phyloP scores from a whole-genome alignment of 2,888 invertebrate genomes.

The Sinodicranocentrus sp. region DNA sequence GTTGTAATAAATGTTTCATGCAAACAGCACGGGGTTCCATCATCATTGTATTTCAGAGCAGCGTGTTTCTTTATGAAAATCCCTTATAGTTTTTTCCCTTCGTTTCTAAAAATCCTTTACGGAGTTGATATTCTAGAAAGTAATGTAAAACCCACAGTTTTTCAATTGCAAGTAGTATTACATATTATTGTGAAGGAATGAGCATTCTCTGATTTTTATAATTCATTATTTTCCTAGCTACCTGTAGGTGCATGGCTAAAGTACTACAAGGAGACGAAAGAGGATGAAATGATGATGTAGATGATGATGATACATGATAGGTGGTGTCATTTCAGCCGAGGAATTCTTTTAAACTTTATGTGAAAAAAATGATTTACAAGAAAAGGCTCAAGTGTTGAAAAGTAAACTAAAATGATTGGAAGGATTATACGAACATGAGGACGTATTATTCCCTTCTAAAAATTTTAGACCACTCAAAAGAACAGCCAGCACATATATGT shows the following conservation, averaged over 20 bases:
- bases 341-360: too few species aligned
- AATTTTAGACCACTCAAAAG: too few species aligned
- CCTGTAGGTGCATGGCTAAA: neutral
- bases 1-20: constrained; percentile 4
- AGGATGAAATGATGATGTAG: neutral
- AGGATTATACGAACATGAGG: too few species aligned
- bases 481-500: too few species aligned
- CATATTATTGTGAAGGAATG: too few species aligned
- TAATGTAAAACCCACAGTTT: neutral
- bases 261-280: too few species aligned
- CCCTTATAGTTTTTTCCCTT: neutral
- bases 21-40: neutral
- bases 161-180: too few species aligned
- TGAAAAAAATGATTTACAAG: too few species aligned
- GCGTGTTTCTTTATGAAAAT: neutral
- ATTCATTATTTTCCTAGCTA: neutral
- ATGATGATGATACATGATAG: constrained; percentile 24
- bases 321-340: constrained; percentile 9
- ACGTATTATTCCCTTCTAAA: too few species aligned
- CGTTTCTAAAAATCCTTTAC: neutral
- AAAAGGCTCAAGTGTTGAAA: too few species aligned
- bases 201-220: too few species aligned
- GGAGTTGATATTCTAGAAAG: constrained; percentile 7
- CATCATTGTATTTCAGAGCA: constrained; percentile 1
- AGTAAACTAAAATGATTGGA: too few species aligned